Percentiles rank a stretch among this genome's conserved stretches.
Evolutionary conservation across 2,113 vertebrate genomes (phyloP).

Genomic region (Pipra filicauda): DNA sequence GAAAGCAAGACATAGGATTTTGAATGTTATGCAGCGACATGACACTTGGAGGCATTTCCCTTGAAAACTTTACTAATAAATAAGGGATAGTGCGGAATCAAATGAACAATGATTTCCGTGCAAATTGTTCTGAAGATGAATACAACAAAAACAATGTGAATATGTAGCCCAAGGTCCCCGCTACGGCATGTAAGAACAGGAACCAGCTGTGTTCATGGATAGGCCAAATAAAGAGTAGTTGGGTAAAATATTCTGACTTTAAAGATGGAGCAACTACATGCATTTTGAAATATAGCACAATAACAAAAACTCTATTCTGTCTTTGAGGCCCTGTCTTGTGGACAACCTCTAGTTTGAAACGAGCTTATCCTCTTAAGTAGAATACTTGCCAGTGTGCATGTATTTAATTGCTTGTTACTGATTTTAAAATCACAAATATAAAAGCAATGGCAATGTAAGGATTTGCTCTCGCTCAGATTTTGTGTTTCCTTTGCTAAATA

Average conservation of each 20-base stretch:
- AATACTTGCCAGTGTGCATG: not conserved
- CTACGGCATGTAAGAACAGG: rapidly evolving
- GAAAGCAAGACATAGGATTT: not conserved
- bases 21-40: not conserved
- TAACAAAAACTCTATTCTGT: not conserved
- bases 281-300: not conserved
- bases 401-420: not conserved
- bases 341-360: not conserved
- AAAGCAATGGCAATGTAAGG: not conserved
- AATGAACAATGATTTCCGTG: not conserved
- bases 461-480: not conserved
- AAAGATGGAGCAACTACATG: not conserved
- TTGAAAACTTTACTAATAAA: not conserved
- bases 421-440: not conserved
- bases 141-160: not conserved
- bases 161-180: rapidly evolving
- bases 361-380: not conserved
- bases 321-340: not conserved
- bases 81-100: not conserved
- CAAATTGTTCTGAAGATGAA: not conserved
- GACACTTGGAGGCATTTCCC: not conserved
- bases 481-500: not conserved
- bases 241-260: not conserved
- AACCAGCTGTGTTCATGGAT: not conserved
- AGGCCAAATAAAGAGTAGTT: not conserved